Conservation (phyloP, 2,113 vertebrate genomes). For the Pangasianodon gigas region DNA sequence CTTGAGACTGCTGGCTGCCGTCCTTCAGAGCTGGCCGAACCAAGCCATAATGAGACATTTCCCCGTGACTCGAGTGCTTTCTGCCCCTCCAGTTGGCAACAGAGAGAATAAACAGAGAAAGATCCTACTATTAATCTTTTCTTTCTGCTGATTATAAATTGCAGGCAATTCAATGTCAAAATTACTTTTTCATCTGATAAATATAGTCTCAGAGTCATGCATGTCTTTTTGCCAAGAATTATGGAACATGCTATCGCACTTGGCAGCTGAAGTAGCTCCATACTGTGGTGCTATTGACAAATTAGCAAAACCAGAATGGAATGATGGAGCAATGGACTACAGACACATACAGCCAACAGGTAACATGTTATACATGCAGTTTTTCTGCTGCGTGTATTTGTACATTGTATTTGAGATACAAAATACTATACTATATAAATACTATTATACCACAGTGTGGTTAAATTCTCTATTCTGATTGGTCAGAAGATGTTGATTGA, state of each 20-base stretch:
- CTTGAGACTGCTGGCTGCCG: constrained; percentile 39
- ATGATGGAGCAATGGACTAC: not conserved
- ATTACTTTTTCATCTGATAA: not conserved
- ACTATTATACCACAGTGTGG: not conserved
- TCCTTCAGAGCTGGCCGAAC: constrained; percentile 22
- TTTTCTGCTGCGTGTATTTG: not conserved
- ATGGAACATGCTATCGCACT: not conserved
- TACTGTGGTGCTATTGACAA: constrained; percentile 1
- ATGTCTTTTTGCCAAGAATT: not conserved
- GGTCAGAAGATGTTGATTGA: not conserved
- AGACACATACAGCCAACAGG: not conserved
- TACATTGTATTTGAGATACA: not conserved
- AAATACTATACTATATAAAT: not conserved
- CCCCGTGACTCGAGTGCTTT: constrained; percentile 24
- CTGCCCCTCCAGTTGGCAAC: constrained; percentile 29
- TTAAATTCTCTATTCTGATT: not conserved
- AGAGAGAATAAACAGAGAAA: constrained; percentile 10
- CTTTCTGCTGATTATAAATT: not conserved
- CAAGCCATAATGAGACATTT: constrained; percentile 42
- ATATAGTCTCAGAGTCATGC: not conserved
- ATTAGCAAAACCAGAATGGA: constrained; percentile 8
- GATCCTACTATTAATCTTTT: constrained; percentile 14
- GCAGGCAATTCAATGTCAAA: not conserved
- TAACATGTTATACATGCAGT: not conserved
- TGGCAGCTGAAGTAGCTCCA: not conserved